Percentiles rank a stretch among this genome's conserved stretches.
These are phyloP conservation scores for Leucophenga varia DNA, from an alignment of 1,140 invertebrate genomes.

Conservation along the genomic window DNA sequence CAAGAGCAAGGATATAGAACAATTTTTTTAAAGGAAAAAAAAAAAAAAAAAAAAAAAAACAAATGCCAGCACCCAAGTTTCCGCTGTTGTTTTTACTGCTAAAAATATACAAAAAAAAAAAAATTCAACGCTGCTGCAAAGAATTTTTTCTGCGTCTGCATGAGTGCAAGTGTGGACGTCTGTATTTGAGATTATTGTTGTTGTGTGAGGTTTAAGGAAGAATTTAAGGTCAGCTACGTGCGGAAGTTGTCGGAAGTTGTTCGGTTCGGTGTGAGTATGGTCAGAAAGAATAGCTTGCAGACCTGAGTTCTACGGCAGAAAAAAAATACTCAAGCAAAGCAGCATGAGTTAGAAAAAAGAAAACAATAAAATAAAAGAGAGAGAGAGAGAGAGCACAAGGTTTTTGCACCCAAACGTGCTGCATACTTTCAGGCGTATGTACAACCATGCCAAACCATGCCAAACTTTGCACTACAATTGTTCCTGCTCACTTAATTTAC, in stretches of 20 bases:
- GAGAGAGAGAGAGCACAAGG: too few species aligned
- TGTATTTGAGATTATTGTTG: too few species aligned
- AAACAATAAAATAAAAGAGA: not conserved
- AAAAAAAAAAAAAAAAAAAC: slow-evolving; percentile 15
- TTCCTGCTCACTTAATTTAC: slow-evolving; percentile 9
- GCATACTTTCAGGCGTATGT: too few species aligned
- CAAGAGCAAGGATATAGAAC: slow-evolving; percentile 39
- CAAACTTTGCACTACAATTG: too few species aligned
- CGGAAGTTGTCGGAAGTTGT: slow-evolving; percentile 10
- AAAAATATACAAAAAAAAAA: too few species aligned
- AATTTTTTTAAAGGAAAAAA: slow-evolving; percentile 12
- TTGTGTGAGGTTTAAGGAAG: too few species aligned
- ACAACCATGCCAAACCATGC: too few species aligned
- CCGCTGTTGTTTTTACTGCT: too few species aligned
- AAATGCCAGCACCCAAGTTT: too few species aligned
- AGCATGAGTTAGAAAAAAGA: slow-evolving; percentile 14
- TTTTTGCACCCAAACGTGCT: too few species aligned
- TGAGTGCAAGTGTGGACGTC: not conserved
- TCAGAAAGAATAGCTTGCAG: slow-evolving; percentile 15
- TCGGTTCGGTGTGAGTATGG: slow-evolving; percentile 12
- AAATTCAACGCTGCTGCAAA: slow-evolving; percentile 29
- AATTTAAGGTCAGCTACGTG: slow-evolving; percentile 6
- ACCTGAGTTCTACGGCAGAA: not conserved
- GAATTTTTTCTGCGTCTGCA: slow-evolving; percentile 32
- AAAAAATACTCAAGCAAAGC: slow-evolving; percentile 16